phyloP scores from a whole-genome alignment of 2,888 invertebrate species.

The Phengaris alcon region DNA sequence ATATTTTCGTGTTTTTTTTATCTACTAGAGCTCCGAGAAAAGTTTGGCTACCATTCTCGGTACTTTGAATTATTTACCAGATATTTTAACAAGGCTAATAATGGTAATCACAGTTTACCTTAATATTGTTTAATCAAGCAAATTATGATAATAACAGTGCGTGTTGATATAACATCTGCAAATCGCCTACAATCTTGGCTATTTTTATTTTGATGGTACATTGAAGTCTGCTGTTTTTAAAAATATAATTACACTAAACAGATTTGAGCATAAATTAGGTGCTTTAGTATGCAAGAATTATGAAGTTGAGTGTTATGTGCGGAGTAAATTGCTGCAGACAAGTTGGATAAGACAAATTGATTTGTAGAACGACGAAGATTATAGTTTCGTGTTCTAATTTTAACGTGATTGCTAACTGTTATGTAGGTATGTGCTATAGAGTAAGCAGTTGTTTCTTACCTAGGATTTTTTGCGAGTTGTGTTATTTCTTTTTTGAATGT shows the following conservation, averaged over 20 bases:
- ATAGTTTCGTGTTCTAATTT: too few relatives aligned
- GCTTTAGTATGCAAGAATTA: constrained; percentile 7
- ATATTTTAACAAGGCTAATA: not conserved
- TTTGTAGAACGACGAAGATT: not conserved
- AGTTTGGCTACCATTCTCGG: too few relatives aligned
- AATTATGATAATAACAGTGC: not conserved
- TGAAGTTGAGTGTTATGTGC: constrained; percentile 2
- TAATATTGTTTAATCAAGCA: not conserved
- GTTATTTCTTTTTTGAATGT: too few relatives aligned
- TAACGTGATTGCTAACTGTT: too few relatives aligned
- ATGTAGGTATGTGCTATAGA: too few relatives aligned
- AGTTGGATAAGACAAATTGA: not conserved
- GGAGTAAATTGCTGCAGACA: not conserved
- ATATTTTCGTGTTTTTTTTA: too few relatives aligned
- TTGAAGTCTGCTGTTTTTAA: not conserved
- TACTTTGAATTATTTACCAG: too few relatives aligned
- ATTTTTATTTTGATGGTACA: constrained; percentile 6
- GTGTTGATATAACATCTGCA: constrained; percentile 4
- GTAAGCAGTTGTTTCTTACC: too few relatives aligned
- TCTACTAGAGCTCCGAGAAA: too few relatives aligned
- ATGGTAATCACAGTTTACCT: not conserved
- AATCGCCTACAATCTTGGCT: not conserved
- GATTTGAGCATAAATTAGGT: constrained; percentile 11
- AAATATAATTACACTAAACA: constrained; percentile 19
- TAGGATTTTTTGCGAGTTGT: too few relatives aligned